Evolutionary conservation across 1,140 invertebrate species (phyloP).

Genomic region (Atta cephalotes): DNA sequence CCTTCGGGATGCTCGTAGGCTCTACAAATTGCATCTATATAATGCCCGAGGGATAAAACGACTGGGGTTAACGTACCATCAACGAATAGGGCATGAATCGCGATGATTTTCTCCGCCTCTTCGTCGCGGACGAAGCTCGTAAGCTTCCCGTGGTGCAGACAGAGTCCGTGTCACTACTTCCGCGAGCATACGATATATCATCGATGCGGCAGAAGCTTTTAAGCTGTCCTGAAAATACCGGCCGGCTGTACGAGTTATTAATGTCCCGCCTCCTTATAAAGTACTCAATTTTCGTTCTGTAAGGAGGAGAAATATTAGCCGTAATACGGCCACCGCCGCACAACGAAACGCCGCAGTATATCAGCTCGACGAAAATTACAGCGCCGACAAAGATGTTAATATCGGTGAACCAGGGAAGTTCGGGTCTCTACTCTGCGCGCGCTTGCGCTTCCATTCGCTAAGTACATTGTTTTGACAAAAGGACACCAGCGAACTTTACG

Average conservation of each 20-base stretch:
- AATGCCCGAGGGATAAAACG: background rate
- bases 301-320: slow-evolving; percentile 77
- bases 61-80: slow-evolving; percentile 14
- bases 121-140: slow-evolving; percentile 12
- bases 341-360: slow-evolving; percentile 76
- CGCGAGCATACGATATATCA: slow-evolving; percentile 73
- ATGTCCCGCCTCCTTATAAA: slow-evolving; percentile 78
- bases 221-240: slow-evolving; percentile 75
- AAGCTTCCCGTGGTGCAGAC: slow-evolving; percentile 38
- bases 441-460: slow-evolving; percentile 5
- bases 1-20: background rate
- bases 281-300: slow-evolving; percentile 80
- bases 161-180: slow-evolving; percentile 70
- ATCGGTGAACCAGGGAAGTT: slow-evolving; percentile 66
- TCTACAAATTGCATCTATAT: background rate
- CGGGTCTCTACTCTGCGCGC: slow-evolving; percentile 11
- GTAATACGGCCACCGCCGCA: slow-evolving; percentile 75
- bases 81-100: slow-evolving; percentile 29
- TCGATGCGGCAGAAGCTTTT: slow-evolving; percentile 74
- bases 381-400: slow-evolving; percentile 77
- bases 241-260: slow-evolving; percentile 72
- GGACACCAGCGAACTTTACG: slow-evolving; percentile 66
- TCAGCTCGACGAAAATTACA: slow-evolving; percentile 77
- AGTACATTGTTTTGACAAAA: slow-evolving; percentile 70
- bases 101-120: slow-evolving; percentile 23